Evolutionary conservation across 2,797 vertebrate genomes (phyloP), one percentile per base, ranked within the genome.

Genomic region (Heliangelus exortis): DNA sequence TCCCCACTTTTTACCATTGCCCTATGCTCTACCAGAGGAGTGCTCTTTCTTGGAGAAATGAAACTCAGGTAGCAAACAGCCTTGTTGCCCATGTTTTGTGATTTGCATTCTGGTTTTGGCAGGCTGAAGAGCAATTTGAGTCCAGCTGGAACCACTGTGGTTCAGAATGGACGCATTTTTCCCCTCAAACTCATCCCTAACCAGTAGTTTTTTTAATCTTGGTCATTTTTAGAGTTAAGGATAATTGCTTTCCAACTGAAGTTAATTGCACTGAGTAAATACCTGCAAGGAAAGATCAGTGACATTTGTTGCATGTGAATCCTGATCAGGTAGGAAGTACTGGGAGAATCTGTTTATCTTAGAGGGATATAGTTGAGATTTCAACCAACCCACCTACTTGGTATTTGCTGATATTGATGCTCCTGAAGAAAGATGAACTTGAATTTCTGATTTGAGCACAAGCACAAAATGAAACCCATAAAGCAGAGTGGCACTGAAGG

Each of bases 31-130:
- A 63, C 34, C 61, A 73, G 36, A 41, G 12, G 34, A 57, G 26
- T 39, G 23, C 90, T 67, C 2, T 45, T 85, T 36, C 58, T 75
- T 87, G 65, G 39, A 69, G 69, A 45, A 68, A 71, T 43, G 73
- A 45, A 61, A 29, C 65, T 91, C 72, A n/a, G 87, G 85, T 92
- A 89, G 81, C 61, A 29, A 91, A 57, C 26, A 34, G 58, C 26
- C 47, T 91, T 10, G 0, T 59, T 67, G 22, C 29, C 78, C 59
- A 62, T 23, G 55, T 47, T 93, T 78, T 25, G 26, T 26, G 28
- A 23, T 91, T 77, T 73, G 34, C 10, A 10, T 88, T 89, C 63
- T 63, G 31, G 18, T 28, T 91, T 80, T 71, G 83, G 62, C 76
- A 91, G 84, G 39, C 78, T 79, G 41, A 54, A 25, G 41, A 77